Base-by-base conservation (phyloP, 2,888 invertebrate genomes). In the Parnassius glacialis region DNA sequence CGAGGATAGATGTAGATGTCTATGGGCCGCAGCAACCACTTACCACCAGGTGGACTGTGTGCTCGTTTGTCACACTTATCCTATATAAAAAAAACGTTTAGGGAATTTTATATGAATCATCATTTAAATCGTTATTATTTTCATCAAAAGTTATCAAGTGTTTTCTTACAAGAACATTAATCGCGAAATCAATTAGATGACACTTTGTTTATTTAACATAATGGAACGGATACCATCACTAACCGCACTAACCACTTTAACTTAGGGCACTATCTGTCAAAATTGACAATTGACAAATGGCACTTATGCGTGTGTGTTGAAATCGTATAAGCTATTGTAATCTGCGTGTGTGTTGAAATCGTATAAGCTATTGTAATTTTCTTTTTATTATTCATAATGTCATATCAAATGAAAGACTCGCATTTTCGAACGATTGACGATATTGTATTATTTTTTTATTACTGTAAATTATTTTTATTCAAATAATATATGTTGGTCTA, bases 211-310 rank as follows among this genome's bases (percentile, higher is more conserved):
- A 57, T 52, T 52, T 42, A 57, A 61, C 41, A 42, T 57, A 57
- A 52, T 47, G 52, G 47, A 42, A 16, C 11, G 41, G 42, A 47
- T 61, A 34, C 44, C 52, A 61, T 61, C 61, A 16, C 55, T 50
- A 20, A 57, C 61, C 56, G 47, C 57, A 16, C 61, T 50, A 20
- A 57, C 61, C 56, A 52, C 57, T 61, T 56, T 47, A 42, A n/a
- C 52, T 41, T n/a, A 10, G 16, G 47, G 12, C 61, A 52, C 52
- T 47, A 57, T 47, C 64, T 63, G 66, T 64, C 66, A 64, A 51
- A 54, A 47, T 51, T 64, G 65, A 65, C 65, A 56, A 44, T 55
- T 62, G 64, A 66, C 64, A 64, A 62, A 66, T 66, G 66, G 61
- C 62, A 64, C 66, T 66, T 59, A 51, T 12, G 59, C 42, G 47